These are phyloP conservation scores for Macrosteles quadrilineatus DNA, from an alignment of 1,140 invertebrate species.

Conservation along the genomic window DNA sequence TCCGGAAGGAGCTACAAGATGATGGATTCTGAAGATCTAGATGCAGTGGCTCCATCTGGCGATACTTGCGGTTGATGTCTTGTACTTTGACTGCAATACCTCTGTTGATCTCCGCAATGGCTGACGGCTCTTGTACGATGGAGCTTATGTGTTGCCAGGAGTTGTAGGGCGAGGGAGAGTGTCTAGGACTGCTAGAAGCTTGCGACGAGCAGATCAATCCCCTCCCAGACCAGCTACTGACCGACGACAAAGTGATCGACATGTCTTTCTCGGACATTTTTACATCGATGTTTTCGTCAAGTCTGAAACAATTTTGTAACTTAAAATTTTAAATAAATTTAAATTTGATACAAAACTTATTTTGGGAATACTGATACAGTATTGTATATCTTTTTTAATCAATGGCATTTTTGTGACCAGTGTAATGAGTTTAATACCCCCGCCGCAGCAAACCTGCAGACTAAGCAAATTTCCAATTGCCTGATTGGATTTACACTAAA, in stretches of 20 bases:
- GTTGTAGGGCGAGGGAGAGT: conserved; percentile 17
- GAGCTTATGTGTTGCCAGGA: conserved; percentile 27
- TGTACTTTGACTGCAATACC: neutral
- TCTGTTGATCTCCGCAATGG: neutral
- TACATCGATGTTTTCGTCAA: no score
- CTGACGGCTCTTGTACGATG: conserved; percentile 1
- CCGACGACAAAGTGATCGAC: neutral
- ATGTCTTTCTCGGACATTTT: neutral
- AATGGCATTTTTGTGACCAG: no score
- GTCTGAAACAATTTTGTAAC: neutral
- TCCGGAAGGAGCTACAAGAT: neutral
- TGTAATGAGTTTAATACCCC: no score
- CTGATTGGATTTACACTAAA: no score
- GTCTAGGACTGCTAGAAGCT: conserved; percentile 20
- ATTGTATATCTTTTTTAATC: no score
- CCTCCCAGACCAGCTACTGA: neutral
- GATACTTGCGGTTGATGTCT: neutral
- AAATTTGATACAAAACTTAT: no score
- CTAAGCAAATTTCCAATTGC: no score
- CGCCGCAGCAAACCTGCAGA: no score
- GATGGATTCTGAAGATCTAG: neutral
- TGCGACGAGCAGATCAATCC: conserved; percentile 5
- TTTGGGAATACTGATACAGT: no score
- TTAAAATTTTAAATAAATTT: no score
- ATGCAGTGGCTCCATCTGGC: neutral